phyloP scores from a whole-genome alignment of 2,113 vertebrate genomes.

The Vireo altiloquus region DNA sequence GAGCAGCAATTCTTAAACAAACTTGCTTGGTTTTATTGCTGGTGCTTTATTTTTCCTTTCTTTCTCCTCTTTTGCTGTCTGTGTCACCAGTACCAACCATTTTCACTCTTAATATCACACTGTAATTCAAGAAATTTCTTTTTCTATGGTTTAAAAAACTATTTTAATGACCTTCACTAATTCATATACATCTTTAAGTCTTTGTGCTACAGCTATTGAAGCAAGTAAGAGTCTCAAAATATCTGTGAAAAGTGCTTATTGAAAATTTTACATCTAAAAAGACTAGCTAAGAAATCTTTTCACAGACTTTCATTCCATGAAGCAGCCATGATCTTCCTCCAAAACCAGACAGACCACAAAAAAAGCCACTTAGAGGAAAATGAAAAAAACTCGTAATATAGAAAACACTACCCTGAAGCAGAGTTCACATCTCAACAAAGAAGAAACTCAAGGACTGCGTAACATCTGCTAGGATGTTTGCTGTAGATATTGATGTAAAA shows the following conservation, averaged over 20 bases:
- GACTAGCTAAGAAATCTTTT: neutral
- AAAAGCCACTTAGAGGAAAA: neutral
- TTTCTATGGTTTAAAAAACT: neutral
- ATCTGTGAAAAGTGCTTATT: slow-evolving; percentile 1
- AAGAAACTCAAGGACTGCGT: neutral
- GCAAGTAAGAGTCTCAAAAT: neutral
- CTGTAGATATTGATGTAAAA: neutral
- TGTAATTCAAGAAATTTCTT: neutral
- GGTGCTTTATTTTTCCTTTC: slow-evolving; percentile 6
- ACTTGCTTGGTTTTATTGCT: neutral
- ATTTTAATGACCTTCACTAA: neutral
- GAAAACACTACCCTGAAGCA: neutral
- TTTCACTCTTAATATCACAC: neutral
- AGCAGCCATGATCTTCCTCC: neutral
- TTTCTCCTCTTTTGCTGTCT: neutral
- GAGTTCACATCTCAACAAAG: neutral
- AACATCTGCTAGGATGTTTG: neutral
- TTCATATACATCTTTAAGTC: neutral
- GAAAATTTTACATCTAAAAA: neutral
- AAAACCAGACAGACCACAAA: neutral
- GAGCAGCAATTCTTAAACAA: neutral
- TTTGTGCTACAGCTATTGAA: neutral
- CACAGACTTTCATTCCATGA: neutral
- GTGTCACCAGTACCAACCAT: neutral
- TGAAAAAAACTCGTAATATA: neutral